These are phyloP conservation scores for Tenrec ecaudatus DNA, from an alignment of 2,113 vertebrate genomes.

Conservation along the genomic window DNA sequence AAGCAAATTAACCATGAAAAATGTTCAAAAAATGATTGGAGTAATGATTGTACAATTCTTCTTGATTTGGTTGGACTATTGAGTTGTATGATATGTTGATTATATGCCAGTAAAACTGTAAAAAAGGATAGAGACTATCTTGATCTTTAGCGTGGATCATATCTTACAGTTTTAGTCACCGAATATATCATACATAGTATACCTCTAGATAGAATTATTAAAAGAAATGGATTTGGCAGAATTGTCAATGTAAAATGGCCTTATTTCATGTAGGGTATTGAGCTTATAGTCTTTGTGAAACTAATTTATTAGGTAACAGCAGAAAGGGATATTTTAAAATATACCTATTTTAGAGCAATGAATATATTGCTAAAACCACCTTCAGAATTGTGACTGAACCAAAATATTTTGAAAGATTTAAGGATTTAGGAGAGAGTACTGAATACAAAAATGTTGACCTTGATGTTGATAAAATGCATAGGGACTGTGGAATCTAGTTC, in stretches of 20 bases:
- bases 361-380: slow-evolving; percentile 7
- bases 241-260: background rate
- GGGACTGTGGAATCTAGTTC: background rate
- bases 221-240: slow-evolving; percentile 18
- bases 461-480: slow-evolving; percentile 24
- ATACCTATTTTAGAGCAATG: background rate
- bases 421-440: background rate
- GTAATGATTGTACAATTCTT: no score
- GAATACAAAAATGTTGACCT: background rate
- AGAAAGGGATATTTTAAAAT: background rate
- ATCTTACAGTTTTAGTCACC: background rate
- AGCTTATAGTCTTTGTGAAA: slow-evolving; percentile 10
- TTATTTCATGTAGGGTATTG: slow-evolving; percentile 3
- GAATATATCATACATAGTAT: background rate
- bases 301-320: slow-evolving; percentile 28
- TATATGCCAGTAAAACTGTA: no score
- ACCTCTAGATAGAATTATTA: slow-evolving; percentile 12
- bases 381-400: background rate
- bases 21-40: no score
- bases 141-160: background rate
- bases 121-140: no score
- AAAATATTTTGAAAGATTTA: slow-evolving; percentile 55
- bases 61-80: no score
- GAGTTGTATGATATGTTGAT: no score
- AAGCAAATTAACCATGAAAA: no score